Evolutionary conservation across 2,113 vertebrate species (phyloP).

Genomic region (Melanocharis versteri): DNA sequence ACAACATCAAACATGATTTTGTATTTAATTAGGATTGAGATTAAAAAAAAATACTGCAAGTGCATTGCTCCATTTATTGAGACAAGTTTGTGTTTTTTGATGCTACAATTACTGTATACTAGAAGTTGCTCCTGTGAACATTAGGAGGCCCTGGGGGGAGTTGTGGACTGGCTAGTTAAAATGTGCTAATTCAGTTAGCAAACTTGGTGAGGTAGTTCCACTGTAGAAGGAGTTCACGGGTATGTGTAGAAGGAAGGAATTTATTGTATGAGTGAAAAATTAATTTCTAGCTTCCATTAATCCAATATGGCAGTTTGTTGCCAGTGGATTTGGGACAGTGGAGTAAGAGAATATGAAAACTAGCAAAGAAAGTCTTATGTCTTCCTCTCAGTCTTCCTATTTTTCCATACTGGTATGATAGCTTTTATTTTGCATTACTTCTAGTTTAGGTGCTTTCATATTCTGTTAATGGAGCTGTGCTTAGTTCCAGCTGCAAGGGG

Average conservation of each 20-base stretch:
- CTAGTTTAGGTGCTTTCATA: background rate
- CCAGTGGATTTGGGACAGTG: background rate
- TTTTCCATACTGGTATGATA: background rate
- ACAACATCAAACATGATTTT: background rate
- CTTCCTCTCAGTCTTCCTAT: background rate
- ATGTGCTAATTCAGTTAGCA: background rate
- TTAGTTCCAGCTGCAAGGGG: background rate
- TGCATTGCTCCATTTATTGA: background rate
- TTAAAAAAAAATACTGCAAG: background rate
- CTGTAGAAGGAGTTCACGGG: fast-evolving
- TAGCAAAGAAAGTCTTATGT: background rate
- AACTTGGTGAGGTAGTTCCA: background rate
- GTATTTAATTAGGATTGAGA: background rate
- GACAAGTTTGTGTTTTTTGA: background rate
- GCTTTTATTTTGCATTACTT: background rate
- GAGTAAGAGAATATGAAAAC: background rate
- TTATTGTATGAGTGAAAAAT: background rate
- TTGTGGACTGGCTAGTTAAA: background rate
- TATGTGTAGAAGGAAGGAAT: background rate
- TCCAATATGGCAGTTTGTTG: background rate
- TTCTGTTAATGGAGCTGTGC: background rate
- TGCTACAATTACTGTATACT: background rate
- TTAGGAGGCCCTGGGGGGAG: background rate
- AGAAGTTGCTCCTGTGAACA: background rate
- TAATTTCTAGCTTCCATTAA: background rate